Evolutionary conservation across 2,797 vertebrate species (phyloP).

Genomic region (Tapirus indicus): DNA sequence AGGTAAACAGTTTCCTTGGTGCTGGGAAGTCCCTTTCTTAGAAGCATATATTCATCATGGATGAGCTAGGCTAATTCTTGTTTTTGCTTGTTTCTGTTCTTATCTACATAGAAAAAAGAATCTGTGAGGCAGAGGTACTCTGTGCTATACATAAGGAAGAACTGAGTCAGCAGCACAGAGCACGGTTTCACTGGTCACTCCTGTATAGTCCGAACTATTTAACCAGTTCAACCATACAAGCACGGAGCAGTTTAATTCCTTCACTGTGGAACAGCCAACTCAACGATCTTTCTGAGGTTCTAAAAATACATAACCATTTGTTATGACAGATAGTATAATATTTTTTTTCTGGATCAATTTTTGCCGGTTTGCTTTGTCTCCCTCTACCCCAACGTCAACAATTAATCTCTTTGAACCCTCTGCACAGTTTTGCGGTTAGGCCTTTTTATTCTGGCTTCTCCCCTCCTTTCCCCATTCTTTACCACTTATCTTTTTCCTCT

Average conservation of each 20-base stretch:
- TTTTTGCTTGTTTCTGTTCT: constrained; percentile 74
- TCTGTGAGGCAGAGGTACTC: constrained; percentile 58
- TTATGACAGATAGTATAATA: neutral
- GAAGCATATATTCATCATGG: constrained; percentile 83
- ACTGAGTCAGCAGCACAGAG: constrained; percentile 56
- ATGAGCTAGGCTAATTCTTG: constrained; percentile 65
- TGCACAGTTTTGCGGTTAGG: neutral
- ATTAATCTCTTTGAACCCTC: neutral
- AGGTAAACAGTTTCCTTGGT: constrained; percentile 75
- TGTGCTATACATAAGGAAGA: neutral
- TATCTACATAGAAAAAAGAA: constrained; percentile 67
- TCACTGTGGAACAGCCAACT: neutral
- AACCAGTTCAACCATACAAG: neutral
- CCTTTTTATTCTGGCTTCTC: neutral
- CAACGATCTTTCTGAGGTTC: neutral
- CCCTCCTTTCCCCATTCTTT: neutral
- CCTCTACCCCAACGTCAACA: neutral
- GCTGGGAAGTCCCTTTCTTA: constrained; percentile 87
- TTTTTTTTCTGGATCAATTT: neutral
- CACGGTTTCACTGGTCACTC: neutral
- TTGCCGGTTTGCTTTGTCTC: neutral
- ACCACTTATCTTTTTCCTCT: neutral
- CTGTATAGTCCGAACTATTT: neutral
- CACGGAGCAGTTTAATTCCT: neutral
- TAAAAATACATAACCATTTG: neutral